Conservation (phyloP, 2,888 invertebrate species). For the Cantharis rustica region DNA sequence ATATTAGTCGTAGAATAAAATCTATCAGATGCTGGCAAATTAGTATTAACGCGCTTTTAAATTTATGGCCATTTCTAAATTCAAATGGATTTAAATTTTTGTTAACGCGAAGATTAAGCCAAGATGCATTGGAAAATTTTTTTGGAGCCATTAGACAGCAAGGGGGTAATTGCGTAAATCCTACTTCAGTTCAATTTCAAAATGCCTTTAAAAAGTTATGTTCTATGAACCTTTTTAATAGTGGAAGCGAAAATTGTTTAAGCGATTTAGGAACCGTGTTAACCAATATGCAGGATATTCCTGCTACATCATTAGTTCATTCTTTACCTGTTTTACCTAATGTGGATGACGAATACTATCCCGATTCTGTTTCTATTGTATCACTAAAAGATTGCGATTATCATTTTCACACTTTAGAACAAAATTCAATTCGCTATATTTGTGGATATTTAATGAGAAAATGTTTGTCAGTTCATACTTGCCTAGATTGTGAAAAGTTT, state of each 20-base stretch:
- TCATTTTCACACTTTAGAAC: no score
- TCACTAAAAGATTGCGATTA: no score
- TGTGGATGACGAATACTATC: no score
- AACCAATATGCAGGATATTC: neutral
- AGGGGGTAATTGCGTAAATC: constrained; percentile 32
- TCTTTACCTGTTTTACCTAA: no score
- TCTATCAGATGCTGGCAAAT: constrained; percentile 27
- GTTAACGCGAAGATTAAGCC: constrained; percentile 31
- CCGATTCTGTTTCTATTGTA: no score
- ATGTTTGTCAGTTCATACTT: neutral
- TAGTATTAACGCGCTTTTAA: constrained; percentile 28
- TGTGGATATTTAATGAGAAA: neutral
- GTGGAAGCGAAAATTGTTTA: neutral
- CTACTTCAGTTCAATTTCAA: constrained; percentile 33
- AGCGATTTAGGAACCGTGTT: neutral
- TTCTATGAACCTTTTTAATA: constrained; percentile 22
- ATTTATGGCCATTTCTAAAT: constrained; percentile 28
- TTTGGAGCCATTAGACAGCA: constrained; percentile 33
- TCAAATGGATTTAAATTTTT: constrained; percentile 26
- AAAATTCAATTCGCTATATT: no score
- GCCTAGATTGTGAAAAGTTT: neutral
- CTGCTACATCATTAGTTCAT: no score
- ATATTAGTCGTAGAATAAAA: constrained; percentile 25
- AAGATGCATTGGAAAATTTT: constrained; percentile 35
- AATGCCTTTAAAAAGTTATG: constrained; percentile 32